Evolutionary conservation across 2,888 invertebrate species (phyloP), one percentile per base, ranked within the genome.

Genomic region (Eumerus sabulonum): DNA sequence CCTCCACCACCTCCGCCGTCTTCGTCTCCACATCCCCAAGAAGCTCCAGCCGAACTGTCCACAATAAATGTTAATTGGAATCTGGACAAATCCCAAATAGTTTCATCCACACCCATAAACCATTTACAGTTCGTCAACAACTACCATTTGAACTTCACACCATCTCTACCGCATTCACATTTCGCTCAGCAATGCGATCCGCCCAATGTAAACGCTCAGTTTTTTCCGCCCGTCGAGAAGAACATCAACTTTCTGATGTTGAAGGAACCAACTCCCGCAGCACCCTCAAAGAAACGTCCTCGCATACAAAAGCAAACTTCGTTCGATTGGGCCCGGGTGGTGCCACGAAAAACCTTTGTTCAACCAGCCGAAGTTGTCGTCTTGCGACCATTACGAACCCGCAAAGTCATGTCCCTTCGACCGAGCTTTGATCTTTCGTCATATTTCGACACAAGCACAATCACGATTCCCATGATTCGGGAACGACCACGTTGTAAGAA

Each of bases 301-400:
- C 50, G 44, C 9, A n/a, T 64, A 2, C 66, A 57, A 19, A 72
- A 70, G 1, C 16, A 42, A 1, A 56, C 62, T 9, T 36, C 36
- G 9, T 74, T 70, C 3, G 74, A 68, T 36, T 79, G 79, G 79
- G 73, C 74, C 0, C 48, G 70, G 47, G 79, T 79, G 35, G 60
- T 79, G 0, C 79, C 79, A 0, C 27, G 70, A 19, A 64, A 68
- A 40, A 13, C 44, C 0, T 64, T 68, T 13, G 53, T 68, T 0
- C 63, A 68, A 4, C 62, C 73, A 11, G 14, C 77, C 1, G 74
- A 79, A 13, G 68, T 79, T 7, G 42, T 79, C 1, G 57, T 68
- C 5, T 4, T 79, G 16, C 63, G 74, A 5, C 79, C 79, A 9
- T 16, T 79, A 9, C 74, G 79, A 0, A 79, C 79, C 1, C 35